Base-by-base conservation (phyloP, 1,140 invertebrate species). In the Ephestia elutella region DNA sequence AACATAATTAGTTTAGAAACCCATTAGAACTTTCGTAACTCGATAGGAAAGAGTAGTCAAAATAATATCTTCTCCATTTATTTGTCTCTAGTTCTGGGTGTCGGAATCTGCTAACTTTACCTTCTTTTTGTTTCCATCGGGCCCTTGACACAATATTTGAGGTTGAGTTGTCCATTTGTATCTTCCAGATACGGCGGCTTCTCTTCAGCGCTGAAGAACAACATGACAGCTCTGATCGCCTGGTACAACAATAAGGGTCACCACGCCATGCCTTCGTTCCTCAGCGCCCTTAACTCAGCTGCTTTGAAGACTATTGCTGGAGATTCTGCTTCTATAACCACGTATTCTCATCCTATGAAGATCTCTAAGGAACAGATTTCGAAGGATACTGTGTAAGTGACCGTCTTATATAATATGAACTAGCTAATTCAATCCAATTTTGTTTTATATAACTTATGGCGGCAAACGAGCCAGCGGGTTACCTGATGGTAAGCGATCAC, bases 231-330 rank as follows among this genome's bases (percentile, higher is more conserved):
- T 10, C 87, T 91, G 17, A 73, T 91, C 0, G 93, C 95, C 8
- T 97, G 95, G 95, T 96, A 95, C 84, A 96, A 97, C 86, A 96
- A 96, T 78, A 96, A 96, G 84, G 95, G 94, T 0, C 94, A 94
- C 80, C 93, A 95, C 71, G 90, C 94, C 0, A 83, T 94, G 73
- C 92, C 95, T 1, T 89, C 93, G 0, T 95, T 93, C 85, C 79
- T 95, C 48, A 96, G 94, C 81, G 90, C 91, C 0, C 83, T 96
- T 49, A 95, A 95, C 86, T 90, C 90, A 56, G 92, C 93, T 19
- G 79, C 92, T 17, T 68, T 94, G 44, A 87, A 90, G 48, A 85
- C 90, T 10, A 86, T 82, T n/a, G 75, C 87, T 0, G 80, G 89
- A 11, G 72, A 80, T 0, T 57, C 60, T 7, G 81, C 79, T 15